Percentiles rank a stretch among this genome's conserved stretches.
Conservation (phyloP, 2,888 invertebrate species). For the Drosophila kokeensis region DNA sequence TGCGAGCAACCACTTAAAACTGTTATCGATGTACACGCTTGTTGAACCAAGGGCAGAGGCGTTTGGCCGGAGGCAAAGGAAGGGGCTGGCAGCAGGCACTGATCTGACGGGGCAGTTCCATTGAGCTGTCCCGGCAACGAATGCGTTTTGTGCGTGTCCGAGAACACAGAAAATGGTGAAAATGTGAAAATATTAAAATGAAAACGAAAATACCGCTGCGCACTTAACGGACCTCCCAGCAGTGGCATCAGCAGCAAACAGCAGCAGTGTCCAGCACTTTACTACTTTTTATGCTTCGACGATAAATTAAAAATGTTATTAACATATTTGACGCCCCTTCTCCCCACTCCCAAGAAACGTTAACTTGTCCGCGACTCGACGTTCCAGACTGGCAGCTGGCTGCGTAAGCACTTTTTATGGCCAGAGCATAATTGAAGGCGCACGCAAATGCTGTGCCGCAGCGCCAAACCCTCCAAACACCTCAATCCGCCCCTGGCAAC, state of each 20-base stretch:
- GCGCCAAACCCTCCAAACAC: background rate
- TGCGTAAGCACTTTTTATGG: conserved; percentile 43
- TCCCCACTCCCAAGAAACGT: conserved; percentile 8
- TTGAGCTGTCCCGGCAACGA: conserved; percentile 59
- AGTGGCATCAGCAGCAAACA: background rate
- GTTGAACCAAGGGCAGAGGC: conserved; percentile 8
- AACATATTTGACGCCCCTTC: conserved; percentile 53
- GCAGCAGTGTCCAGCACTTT: conserved; percentile 45
- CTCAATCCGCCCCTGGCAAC: background rate
- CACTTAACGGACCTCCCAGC: conserved; percentile 23
- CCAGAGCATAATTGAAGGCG: conserved; percentile 25
- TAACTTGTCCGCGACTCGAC: conserved; percentile 52
- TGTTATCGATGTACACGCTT: conserved; percentile 68
- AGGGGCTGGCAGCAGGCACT: conserved; percentile 10
- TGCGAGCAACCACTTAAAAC: conserved; percentile 69
- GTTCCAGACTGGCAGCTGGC: background rate
- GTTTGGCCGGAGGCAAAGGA: background rate
- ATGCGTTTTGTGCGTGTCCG: conserved; percentile 74
- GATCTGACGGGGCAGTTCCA: background rate
- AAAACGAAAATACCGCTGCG: conserved; percentile 53
- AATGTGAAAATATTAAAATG: conserved; percentile 30
- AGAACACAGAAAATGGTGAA: conserved; percentile 42
- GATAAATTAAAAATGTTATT: conserved; percentile 75
- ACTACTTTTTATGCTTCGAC: conserved; percentile 60
- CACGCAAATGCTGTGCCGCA: conserved; percentile 52